These are phyloP conservation scores for Microtus ochrogaster DNA, from an alignment of 2,113 vertebrate genomes.

Conservation along the genomic window DNA sequence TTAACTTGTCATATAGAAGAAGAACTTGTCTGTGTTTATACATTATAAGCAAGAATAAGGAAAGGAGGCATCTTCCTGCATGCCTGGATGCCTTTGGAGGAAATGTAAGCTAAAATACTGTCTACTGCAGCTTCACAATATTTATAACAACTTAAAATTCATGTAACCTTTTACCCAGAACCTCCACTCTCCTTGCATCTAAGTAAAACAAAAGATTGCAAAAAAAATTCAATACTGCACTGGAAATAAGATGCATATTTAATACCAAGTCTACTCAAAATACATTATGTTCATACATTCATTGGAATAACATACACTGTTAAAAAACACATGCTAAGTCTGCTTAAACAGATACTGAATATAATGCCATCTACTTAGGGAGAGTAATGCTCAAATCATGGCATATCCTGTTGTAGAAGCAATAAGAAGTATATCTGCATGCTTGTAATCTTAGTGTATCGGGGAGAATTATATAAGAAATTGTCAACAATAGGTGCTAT, in stretches of 20 bases:
- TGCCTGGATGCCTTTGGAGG: background rate
- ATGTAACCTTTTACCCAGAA: background rate
- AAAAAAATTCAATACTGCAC: background rate
- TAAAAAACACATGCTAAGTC: background rate
- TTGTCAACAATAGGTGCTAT: background rate
- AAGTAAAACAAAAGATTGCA: constrained; percentile 34
- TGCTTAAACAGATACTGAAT: background rate
- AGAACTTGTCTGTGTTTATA: background rate
- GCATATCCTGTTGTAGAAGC: constrained; percentile 12
- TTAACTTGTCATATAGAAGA: background rate
- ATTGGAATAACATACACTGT: background rate
- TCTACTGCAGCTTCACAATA: background rate
- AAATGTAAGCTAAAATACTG: background rate
- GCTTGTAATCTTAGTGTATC: background rate
- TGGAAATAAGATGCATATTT: constrained; percentile 31
- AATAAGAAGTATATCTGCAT: background rate
- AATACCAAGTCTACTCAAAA: background rate
- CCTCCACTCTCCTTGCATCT: background rate
- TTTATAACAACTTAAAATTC: background rate
- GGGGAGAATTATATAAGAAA: background rate
- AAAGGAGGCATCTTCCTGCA: background rate
- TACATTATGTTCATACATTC: background rate
- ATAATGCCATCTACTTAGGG: background rate
- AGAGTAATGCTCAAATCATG: background rate
- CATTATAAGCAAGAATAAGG: background rate